Evolutionary conservation across 2,797 vertebrate species (phyloP), one percentile per base, ranked within the genome.

Genomic region (Myoxocephalus aenaeus): DNA sequence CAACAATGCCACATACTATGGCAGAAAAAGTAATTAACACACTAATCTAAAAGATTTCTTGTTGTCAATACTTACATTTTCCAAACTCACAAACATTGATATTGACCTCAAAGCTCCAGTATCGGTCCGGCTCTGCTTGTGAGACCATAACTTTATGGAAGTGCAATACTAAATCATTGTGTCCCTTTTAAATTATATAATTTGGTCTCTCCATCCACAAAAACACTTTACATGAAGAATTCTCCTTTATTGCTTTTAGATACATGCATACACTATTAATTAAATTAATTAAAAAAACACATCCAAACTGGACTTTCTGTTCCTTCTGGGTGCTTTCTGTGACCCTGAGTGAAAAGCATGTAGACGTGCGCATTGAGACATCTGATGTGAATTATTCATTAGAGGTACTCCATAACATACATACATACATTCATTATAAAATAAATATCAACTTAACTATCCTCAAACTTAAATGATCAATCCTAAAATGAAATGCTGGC

Each of bases 271-370:
- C 57, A 74, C 25, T 61, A 27, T 70, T 18, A 7, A 15, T 46
- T 7, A 13, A n/a, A n/a, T n/a, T n/a, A n/a, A n/a, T 75, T 20
- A 12, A 25, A 73, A 29, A 32, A 56, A 29, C 2, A 1, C 17
- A 61, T 77, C 25, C 72, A 38, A 65, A 56, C 25, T 44, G 38
- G 12, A 36, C 7, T 46, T 57, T 27, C 14, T 44, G 11, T 54
- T 65, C 44, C 64, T 57, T 51, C 63, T 68, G 46, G 50, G 73
- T 72, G 68, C 59, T 11, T 63, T 77, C 64, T 36, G 11, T 73
- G 65, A 82, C 69, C 86, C 86, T 87, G 87, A 90, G 89, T 62
- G 50, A 61, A 38, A 70, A 25, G 34, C 63, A 5, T 0, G 25
- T 14, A n/a, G n/a, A 17, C 15, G 38, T 58, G 1, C 36, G 2